These are phyloP conservation scores for Hylia prasina DNA, from an alignment of 2,113 vertebrate genomes.

Conservation along the genomic window DNA sequence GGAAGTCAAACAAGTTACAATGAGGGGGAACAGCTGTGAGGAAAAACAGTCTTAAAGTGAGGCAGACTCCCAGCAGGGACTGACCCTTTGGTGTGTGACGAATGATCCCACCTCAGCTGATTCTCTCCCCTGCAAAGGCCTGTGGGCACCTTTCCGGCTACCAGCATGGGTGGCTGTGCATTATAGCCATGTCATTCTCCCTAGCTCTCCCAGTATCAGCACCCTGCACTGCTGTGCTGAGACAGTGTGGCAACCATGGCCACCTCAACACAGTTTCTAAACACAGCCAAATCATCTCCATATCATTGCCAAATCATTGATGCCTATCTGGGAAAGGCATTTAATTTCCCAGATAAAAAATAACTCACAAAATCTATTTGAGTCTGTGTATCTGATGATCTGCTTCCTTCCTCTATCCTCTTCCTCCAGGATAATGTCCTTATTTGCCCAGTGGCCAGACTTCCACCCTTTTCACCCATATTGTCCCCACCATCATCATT, in stretches of 20 bases:
- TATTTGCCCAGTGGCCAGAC: neutral
- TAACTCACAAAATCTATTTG: neutral
- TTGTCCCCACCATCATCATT: neutral
- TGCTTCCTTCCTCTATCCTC: neutral
- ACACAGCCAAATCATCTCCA: too few relatives aligned
- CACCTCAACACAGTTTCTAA: neutral
- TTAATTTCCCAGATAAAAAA: neutral
- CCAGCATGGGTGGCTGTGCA: neutral
- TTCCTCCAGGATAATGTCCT: neutral
- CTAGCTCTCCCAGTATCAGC: neutral
- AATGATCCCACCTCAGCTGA: neutral
- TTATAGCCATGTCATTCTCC: neutral
- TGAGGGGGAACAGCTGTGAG: neutral
- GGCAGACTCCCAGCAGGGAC: neutral
- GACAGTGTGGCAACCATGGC: neutral
- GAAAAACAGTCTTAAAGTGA: neutral
- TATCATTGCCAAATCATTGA: neutral
- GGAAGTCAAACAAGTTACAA: neutral
- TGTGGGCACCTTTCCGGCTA: neutral
- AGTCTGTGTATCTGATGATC: neutral
- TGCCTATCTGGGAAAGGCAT: neutral
- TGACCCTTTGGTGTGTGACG: neutral
- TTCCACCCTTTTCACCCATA: neutral
- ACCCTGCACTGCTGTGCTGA: neutral
- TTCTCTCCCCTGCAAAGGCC: neutral